These are phyloP conservation scores for Aphodius sticticus DNA, from an alignment of 2,888 invertebrate species.

Conservation along the genomic window DNA sequence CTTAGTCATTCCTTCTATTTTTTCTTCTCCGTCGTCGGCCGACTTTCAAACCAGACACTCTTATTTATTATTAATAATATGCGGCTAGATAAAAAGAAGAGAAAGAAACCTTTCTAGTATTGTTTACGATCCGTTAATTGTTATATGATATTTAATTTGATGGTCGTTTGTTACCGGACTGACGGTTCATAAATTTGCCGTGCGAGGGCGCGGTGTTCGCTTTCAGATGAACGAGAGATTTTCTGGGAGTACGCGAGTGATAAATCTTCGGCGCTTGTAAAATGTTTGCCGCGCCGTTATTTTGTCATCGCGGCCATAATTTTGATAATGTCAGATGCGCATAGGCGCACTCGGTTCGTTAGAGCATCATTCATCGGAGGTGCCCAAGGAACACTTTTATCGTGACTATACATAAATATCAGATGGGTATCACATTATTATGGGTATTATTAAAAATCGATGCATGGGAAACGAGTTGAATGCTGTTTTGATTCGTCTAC, in stretches of 20 bases:
- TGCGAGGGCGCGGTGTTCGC: background rate
- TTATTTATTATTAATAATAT: conserved; percentile 4
- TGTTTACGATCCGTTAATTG: background rate
- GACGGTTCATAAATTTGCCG: background rate
- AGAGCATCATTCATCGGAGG: background rate
- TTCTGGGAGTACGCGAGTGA: background rate
- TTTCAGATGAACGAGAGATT: background rate
- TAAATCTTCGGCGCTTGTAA: background rate
- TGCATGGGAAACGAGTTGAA: background rate
- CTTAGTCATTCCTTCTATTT: conserved; percentile 7
- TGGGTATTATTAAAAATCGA: background rate
- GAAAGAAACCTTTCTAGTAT: background rate
- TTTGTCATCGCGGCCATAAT: background rate
- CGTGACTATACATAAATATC: background rate
- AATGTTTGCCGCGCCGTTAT: background rate
- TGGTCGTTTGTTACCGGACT: background rate
- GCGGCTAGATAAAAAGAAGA: background rate
- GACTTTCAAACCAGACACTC: background rate
- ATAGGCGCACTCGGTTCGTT: background rate
- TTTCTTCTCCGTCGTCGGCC: background rate
- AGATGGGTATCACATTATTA: background rate
- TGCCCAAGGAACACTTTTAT: background rate
- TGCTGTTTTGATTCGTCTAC: background rate
- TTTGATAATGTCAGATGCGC: background rate
- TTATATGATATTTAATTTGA: conserved; percentile 4